A percentile compares a stretch with the other conserved stretches of the same genome.
These are phyloP conservation scores for Rhopalosiphum maidis DNA, from an alignment of 1,140 invertebrate species.

Conservation along the genomic window DNA sequence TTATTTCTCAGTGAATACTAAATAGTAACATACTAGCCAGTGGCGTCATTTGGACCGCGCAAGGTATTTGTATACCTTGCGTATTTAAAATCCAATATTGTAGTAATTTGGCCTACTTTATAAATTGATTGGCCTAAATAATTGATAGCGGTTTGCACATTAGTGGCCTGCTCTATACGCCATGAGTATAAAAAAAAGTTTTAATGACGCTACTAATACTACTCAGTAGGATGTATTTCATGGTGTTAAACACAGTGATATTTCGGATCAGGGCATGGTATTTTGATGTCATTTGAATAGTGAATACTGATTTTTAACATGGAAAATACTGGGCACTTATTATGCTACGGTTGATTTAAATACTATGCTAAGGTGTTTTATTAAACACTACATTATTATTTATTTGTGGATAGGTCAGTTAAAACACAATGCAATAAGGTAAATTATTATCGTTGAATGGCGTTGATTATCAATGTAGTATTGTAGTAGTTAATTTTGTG, in stretches of 20 bases:
- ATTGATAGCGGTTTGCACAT: no score
- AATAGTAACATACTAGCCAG: no score
- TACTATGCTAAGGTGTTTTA: background rate
- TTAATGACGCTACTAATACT: no score
- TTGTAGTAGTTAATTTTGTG: no score
- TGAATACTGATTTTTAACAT: background rate
- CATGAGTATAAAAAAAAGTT: no score
- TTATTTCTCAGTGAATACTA: no score
- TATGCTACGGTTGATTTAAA: background rate
- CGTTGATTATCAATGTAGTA: background rate
- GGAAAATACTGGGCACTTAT: background rate
- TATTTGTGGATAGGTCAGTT: background rate
- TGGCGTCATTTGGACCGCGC: no score
- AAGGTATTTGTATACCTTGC: no score
- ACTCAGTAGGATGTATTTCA: background rate
- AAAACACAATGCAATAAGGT: background rate
- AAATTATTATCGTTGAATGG: background rate
- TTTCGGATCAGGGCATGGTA: background rate
- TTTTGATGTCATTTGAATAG: background rate
- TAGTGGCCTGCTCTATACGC: no score
- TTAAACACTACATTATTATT: background rate
- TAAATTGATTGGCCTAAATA: no score
- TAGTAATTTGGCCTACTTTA: no score
- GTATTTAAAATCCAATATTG: no score
- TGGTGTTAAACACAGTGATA: background rate